These are phyloP conservation scores for Stegostoma tigrinum DNA, from an alignment of 2,113 vertebrate species.

Conservation along the genomic window DNA sequence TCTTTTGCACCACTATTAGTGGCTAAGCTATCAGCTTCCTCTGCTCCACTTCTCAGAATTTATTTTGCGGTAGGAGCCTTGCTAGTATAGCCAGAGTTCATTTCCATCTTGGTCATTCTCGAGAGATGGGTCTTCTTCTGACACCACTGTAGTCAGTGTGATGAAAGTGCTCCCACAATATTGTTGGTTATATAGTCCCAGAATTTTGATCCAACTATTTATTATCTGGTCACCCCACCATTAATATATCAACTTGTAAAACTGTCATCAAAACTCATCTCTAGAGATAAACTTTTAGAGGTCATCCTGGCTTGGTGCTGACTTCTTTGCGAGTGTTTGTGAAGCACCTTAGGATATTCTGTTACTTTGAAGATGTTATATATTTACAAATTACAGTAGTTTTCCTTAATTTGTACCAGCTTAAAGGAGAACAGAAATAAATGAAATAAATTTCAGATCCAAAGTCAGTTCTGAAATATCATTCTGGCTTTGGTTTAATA, in stretches of 20 bases:
- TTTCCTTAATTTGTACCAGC: not conserved
- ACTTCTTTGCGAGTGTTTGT: not conserved
- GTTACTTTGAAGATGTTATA: not conserved
- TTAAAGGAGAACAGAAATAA: not conserved
- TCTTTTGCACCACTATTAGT: not conserved
- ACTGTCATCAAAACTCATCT: not conserved
- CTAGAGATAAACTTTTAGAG: not conserved
- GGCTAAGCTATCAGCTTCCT: not conserved
- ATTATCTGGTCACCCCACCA: not conserved
- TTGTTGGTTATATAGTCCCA: not conserved
- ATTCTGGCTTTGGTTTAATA: not conserved
- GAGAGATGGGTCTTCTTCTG: too few relatives aligned
- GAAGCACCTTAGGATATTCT: not conserved
- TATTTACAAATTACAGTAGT: not conserved
- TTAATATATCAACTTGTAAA: not conserved
- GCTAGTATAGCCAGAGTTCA: not conserved
- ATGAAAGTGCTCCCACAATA: not conserved
- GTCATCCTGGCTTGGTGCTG: not conserved
- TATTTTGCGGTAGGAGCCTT: not conserved
- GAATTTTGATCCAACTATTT: not conserved
- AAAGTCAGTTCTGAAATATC: not conserved
- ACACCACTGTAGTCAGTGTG: too few relatives aligned
- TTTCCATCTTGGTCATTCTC: too few relatives aligned
- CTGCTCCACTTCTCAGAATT: not conserved
- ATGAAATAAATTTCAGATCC: not conserved